phyloP scores from a whole-genome alignment of 2,113 vertebrate species.

The Saimiri boliviensis region DNA sequence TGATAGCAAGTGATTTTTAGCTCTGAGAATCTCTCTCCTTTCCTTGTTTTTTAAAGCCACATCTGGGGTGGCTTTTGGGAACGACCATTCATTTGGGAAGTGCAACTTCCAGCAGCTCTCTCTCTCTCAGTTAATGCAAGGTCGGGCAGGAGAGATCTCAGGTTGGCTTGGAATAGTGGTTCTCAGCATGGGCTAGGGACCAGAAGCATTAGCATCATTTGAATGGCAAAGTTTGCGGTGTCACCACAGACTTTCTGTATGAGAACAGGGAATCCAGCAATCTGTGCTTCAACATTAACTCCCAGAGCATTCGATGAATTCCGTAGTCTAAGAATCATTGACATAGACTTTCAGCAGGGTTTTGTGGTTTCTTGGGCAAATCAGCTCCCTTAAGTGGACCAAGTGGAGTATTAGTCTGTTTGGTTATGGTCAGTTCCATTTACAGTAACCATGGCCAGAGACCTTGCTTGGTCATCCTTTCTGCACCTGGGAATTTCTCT shows the following conservation, averaged over 20 bases:
- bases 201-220: neutral
- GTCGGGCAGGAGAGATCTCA: too few species aligned
- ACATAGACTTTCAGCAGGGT: neutral
- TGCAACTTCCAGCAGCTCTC: neutral
- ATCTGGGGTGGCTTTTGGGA: neutral
- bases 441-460: neutral
- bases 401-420: neutral
- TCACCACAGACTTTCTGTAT: neutral
- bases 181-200: neutral
- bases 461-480: neutral
- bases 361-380: neutral
- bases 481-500: neutral
- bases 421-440: neutral
- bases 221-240: neutral
- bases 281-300: neutral
- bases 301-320: neutral
- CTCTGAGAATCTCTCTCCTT: neutral
- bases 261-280: neutral
- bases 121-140: neutral
- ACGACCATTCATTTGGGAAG: neutral
- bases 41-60: neutral
- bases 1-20: neutral
- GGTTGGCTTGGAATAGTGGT: neutral
- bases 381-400: neutral
- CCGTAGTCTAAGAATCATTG: neutral